Base-by-base conservation (phyloP, 2,797 vertebrate genomes). In the Melanogrammus aeglefinus region DNA sequence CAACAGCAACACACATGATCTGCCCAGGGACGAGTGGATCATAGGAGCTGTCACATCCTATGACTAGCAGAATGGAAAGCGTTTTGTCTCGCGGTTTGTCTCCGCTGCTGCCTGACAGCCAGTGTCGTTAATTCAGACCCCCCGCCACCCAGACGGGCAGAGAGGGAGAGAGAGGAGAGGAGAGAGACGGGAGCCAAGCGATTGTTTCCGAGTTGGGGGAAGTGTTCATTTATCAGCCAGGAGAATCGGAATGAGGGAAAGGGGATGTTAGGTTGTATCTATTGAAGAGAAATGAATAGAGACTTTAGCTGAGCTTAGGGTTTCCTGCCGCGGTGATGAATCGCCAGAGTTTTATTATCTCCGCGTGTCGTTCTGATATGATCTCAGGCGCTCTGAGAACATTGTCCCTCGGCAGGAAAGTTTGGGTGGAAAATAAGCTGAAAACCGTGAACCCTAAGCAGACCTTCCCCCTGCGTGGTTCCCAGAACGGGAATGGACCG, bases 301-400 rank as follows among this genome's bases (percentile, higher is more conserved):
- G 84, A 77, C 77, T 91, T 92, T 85, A 84, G 90, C 91, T 92
- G 90, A 92, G 91, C 79, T 91, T 83, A 90, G 87, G 57, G 85
- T 27, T 80, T 91, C 86, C 88, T 76, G 77, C 72, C 24, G 66
- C n/a, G 44, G 81, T 90, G 90, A 91, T 91, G 89, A 88, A 91
- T 88, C 14, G 86, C 82, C 82, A 78, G 72, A 18, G 84, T 83
- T 84, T 88, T 86, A 90, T 90, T 92, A 92, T 91, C 89, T 79
- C 81, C 21, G 70, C 82, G 81, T 84, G 79, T 81, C 75, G 82
- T 18, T 47, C 79, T 33, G 91, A 92, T 92, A 87, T 86, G 74
- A 92, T 92, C 89, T 88, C 82, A 81, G 76, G 70, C 82, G 82
- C 80, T 87, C 81, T 83, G 86, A 82, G 89, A 88, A 90, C 88